Evolutionary conservation across 1,140 invertebrate species (phyloP), one percentile per base, ranked within the genome.

Genomic region (Bombus pyrosoma): DNA sequence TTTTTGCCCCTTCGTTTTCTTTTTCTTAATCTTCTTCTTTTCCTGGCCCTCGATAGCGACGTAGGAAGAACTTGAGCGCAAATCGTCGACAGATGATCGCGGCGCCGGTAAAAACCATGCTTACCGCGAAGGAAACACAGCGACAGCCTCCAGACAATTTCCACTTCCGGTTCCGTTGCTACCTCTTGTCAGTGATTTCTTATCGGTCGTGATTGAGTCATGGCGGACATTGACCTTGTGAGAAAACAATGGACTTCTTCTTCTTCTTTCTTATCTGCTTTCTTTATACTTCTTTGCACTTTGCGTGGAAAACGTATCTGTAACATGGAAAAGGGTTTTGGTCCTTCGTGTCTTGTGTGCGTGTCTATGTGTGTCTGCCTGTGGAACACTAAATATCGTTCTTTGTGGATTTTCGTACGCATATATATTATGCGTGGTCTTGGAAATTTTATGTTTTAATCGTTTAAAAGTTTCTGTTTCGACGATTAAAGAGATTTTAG

Each of bases 71-170:
- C 66, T 71, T 53, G 47, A 86, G 85, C 66, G 85, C 73, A 43
- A 86, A 82, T 86, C 80, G 64, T 59, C 79, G 71, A 75, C 85
- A 81, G 85, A 83, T 83, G 81, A 75, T 83, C 73, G 73, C 62
- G 37, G 47, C 41, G 8, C 32, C 72, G 53, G 39, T 57, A 86
- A 64, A 86, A 83, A 69, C 59, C 32, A 62, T 59, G 62, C 71
- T 82, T 43, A 66, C 43, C n/a, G 80, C 32, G n/a, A 28, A 82
- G 80, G 71, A 82, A 82, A 82, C 73, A 59, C 39, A 66, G 64
- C 43, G 73, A 86, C 73, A 71, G 64, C 66, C 15, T 15, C 53
- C 34, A 39, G 57, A 73, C 59, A 75, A 69, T 71, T 32, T 43
- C 22, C 32, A 59, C 71, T 81, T 81, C 84, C 71, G 80, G 39